phyloP scores from a whole-genome alignment of 2,888 invertebrate species.

The Lacanobia oleracea region DNA sequence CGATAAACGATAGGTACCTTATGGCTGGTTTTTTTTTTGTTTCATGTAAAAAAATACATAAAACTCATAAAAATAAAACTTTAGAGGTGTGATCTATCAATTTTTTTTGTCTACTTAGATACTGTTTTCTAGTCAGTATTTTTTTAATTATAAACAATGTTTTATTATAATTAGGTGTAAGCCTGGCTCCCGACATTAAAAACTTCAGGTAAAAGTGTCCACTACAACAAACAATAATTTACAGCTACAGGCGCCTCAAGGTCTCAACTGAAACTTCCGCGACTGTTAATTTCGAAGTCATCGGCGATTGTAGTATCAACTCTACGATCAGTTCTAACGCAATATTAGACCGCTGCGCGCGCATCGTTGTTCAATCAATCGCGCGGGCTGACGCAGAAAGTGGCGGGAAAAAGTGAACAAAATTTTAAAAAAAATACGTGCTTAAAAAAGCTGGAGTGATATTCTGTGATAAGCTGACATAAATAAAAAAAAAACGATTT shows the following conservation, averaged over 20 bases:
- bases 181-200: background rate
- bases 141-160: too few relatives aligned
- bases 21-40: too few relatives aligned
- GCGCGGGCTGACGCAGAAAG: slow-evolving; percentile 16
- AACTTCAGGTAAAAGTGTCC: background rate
- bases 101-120: too few relatives aligned
- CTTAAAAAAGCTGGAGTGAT: background rate
- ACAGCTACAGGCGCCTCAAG: slow-evolving; percentile 23
- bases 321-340: slow-evolving; percentile 44
- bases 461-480: background rate
- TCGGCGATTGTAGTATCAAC: slow-evolving; percentile 56
- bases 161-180: background rate
- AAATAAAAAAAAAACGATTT: background rate
- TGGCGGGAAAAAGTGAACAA: slow-evolving; percentile 13
- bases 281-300: slow-evolving; percentile 44
- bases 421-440: background rate
- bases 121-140: too few relatives aligned
- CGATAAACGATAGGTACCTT: too few relatives aligned
- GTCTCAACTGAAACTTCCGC: slow-evolving; percentile 37
- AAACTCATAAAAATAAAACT: too few relatives aligned
- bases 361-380: slow-evolving; percentile 49
- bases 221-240: background rate
- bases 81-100: too few relatives aligned
- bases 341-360: slow-evolving; percentile 55
- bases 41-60: too few relatives aligned